Conservation (phyloP, 1,140 invertebrate genomes). For the Trachymyrmex septentrionalis region DNA sequence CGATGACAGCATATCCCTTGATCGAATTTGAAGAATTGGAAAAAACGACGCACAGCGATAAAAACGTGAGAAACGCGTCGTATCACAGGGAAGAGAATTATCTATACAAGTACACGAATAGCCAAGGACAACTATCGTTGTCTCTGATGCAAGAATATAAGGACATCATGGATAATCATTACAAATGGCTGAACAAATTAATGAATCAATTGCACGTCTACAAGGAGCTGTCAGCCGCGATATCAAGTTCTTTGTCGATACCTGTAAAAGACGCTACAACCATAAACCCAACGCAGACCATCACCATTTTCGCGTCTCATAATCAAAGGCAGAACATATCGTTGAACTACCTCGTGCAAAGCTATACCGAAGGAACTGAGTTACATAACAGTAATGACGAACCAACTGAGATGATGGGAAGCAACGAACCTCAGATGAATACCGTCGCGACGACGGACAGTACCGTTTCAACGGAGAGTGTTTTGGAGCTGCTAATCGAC, state of each 20-base stretch:
- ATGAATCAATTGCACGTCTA: slow-evolving; percentile 51
- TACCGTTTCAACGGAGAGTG: neutral
- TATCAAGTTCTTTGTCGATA: neutral
- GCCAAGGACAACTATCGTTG: neutral
- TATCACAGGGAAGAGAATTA: slow-evolving; percentile 49
- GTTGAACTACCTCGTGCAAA: slow-evolving; percentile 69
- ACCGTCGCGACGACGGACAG: neutral
- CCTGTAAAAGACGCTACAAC: neutral
- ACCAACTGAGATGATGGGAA: neutral
- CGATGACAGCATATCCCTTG: slow-evolving; percentile 63
- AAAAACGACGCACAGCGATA: neutral
- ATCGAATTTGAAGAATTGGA: slow-evolving; percentile 49
- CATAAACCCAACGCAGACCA: neutral
- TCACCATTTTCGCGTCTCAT: slow-evolving; percentile 15
- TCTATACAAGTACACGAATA: slow-evolving; percentile 14
- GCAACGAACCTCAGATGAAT: neutral
- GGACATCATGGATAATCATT: slow-evolving; percentile 26
- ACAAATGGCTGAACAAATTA: slow-evolving; percentile 48
- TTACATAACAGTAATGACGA: slow-evolving; percentile 27
- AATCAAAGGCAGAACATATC: slow-evolving; percentile 32
- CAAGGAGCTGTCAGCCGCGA: slow-evolving; percentile 38
- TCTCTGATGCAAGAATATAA: slow-evolving; percentile 12
- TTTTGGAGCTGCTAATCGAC: slow-evolving; percentile 23
- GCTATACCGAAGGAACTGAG: slow-evolving; percentile 57
- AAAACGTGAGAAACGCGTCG: neutral